phyloP scores from a whole-genome alignment of 2,113 vertebrate genomes.

The Gnathonemus echidnorhynchus region DNA sequence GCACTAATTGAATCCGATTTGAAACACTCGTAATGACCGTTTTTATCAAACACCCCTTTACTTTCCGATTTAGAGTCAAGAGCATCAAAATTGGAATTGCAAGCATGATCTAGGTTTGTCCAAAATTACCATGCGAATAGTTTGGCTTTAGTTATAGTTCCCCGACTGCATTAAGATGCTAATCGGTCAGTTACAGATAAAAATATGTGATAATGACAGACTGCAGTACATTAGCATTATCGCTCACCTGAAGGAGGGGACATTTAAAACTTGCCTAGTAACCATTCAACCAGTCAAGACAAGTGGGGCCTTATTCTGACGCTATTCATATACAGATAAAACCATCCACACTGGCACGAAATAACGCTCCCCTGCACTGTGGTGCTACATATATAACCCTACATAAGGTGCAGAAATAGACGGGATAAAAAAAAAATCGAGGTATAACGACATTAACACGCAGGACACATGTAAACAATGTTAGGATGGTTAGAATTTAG shows the following conservation, averaged over 20 bases:
- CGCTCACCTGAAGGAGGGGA: slow-evolving; percentile 21
- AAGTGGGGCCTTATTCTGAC: neutral
- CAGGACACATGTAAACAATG: neutral
- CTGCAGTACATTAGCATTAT: slow-evolving; percentile 35
- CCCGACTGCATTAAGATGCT: slow-evolving; percentile 33
- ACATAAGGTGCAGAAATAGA: neutral
- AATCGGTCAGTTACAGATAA: slow-evolving; percentile 42
- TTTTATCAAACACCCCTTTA: neutral
- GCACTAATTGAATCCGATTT: neutral
- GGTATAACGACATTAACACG: neutral
- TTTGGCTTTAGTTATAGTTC: slow-evolving; percentile 33
- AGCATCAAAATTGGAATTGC: slow-evolving; percentile 20
- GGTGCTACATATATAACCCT: neutral
- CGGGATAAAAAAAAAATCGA: neutral
- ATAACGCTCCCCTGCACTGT: neutral
- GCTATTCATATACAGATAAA: neutral
- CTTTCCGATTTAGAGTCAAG: slow-evolving; percentile 24
- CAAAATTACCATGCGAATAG: slow-evolving; percentile 24
- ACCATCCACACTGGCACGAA: neutral
- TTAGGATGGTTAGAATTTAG: neutral
- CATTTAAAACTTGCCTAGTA: neutral
- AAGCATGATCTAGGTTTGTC: slow-evolving; percentile 38
- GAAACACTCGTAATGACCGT: neutral
- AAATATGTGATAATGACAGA: slow-evolving; percentile 28
- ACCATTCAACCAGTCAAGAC: neutral